A percentile compares a stretch with the other conserved stretches of the same genome.
phyloP scores from a whole-genome alignment of 2,113 vertebrate species.

The Leptobrachium ailaonicum region DNA sequence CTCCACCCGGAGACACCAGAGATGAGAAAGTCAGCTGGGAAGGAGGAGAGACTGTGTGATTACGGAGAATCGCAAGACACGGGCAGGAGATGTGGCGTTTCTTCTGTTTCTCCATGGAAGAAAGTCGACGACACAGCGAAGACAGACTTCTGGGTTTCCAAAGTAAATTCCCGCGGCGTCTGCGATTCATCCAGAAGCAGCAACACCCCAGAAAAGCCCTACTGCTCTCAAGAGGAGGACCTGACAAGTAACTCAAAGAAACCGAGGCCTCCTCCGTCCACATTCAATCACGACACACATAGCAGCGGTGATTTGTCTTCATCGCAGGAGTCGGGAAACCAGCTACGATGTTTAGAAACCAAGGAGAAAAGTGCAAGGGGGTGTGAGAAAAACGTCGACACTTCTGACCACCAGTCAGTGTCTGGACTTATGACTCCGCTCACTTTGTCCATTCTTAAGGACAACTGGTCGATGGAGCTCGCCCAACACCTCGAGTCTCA shows the following conservation, averaged over 20 bases:
- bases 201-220: slow-evolving; percentile 66
- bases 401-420: neutral
- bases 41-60: no score
- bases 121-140: slow-evolving; percentile 40
- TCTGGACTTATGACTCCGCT: slow-evolving; percentile 61
- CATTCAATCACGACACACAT: slow-evolving; percentile 51
- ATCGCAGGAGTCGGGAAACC: slow-evolving; percentile 37
- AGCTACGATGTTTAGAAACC: neutral
- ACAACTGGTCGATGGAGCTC: slow-evolving; percentile 26
- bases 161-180: slow-evolving; percentile 29
- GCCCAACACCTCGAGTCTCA: neutral
- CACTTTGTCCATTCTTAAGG: slow-evolving; percentile 58
- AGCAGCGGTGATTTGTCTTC: neutral
- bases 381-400: neutral
- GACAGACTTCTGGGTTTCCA: slow-evolving; percentile 54
- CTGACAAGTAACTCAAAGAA: slow-evolving; percentile 35
- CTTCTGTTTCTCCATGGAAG: slow-evolving; percentile 11
- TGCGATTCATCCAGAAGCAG: slow-evolving; percentile 47
- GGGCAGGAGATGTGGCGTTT: slow-evolving; percentile 50
- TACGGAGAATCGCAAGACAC: no score
- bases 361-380: neutral
- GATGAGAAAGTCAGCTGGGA: slow-evolving; percentile 31
- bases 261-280: slow-evolving; percentile 25
- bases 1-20: slow-evolving; percentile 64
- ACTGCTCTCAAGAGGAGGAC: slow-evolving; percentile 62